Evolutionary conservation across 2,888 invertebrate genomes (phyloP).

Genomic region (Sarcophaga subvicina): DNA sequence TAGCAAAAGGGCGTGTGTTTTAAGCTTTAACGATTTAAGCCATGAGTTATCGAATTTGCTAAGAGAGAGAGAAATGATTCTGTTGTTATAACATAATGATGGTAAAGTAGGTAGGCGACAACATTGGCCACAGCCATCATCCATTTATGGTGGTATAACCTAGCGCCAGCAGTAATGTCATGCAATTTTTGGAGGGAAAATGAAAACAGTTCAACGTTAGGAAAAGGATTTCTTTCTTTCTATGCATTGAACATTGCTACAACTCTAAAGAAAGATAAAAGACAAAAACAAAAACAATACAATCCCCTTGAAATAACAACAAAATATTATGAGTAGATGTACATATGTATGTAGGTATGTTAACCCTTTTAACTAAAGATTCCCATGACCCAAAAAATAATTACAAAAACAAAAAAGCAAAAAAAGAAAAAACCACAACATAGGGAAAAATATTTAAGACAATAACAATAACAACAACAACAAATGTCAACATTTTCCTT

Average conservation of each 20-base stretch:
- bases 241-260: background rate
- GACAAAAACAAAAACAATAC: constrained; percentile 34
- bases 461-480: constrained; percentile 40
- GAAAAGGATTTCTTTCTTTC: constrained; percentile 25
- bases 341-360: constrained; percentile 8
- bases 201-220: constrained; percentile 15
- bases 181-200: constrained; percentile 64
- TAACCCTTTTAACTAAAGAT: constrained; percentile 57
- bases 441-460: background rate
- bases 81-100: constrained; percentile 46
- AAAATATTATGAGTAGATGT: background rate
- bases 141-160: constrained; percentile 9
- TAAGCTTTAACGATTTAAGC: constrained; percentile 54
- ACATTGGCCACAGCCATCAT: background rate
- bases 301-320: constrained; percentile 63
- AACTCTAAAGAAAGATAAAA: too few relatives aligned
- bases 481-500: constrained; percentile 61
- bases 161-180: background rate
- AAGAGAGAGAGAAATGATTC: constrained; percentile 4
- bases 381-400: constrained; percentile 62
- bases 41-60: constrained; percentile 56
- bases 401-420: constrained; percentile 43
- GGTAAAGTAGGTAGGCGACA: constrained; percentile 1
- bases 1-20: constrained; percentile 64
- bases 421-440: constrained; percentile 52